These are phyloP conservation scores for Nasonovia ribisnigri DNA, from an alignment of 2,888 invertebrate species.

Conservation along the genomic window DNA sequence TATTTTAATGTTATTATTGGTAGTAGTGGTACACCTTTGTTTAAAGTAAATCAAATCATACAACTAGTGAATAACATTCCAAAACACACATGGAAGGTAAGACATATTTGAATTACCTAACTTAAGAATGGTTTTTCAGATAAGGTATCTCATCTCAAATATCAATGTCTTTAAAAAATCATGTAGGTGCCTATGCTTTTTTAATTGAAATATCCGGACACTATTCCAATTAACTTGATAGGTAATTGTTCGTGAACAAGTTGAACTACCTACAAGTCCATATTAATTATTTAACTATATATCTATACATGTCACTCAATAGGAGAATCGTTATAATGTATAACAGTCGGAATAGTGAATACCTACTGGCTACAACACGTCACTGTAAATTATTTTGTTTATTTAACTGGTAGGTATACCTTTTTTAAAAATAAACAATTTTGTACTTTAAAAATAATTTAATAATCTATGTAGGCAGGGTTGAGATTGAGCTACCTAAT, in stretches of 20 bases:
- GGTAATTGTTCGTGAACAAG: background rate
- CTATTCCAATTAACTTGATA: background rate
- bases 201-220: background rate
- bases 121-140: background rate
- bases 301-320: background rate
- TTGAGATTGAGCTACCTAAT: background rate
- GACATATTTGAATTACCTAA: background rate
- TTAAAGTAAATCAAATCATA: background rate
- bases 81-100: slow-evolving; percentile 56
- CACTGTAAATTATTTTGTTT: background rate
- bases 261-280: background rate
- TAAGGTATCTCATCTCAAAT: too few species aligned
- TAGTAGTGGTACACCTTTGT: background rate
- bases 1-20: background rate
- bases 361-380: background rate
- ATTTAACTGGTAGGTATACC: too few species aligned
- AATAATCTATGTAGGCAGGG: background rate
- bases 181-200: background rate
- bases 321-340: background rate
- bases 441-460: background rate
- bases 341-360: background rate
- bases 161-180: background rate
- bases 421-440: too few species aligned
- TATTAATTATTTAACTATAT: background rate
- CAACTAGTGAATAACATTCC: slow-evolving; percentile 29